Percentiles rank a stretch among this genome's conserved stretches.
Evolutionary conservation across 2,888 invertebrate species (phyloP).

Genomic region (Nomada ferruginata): DNA sequence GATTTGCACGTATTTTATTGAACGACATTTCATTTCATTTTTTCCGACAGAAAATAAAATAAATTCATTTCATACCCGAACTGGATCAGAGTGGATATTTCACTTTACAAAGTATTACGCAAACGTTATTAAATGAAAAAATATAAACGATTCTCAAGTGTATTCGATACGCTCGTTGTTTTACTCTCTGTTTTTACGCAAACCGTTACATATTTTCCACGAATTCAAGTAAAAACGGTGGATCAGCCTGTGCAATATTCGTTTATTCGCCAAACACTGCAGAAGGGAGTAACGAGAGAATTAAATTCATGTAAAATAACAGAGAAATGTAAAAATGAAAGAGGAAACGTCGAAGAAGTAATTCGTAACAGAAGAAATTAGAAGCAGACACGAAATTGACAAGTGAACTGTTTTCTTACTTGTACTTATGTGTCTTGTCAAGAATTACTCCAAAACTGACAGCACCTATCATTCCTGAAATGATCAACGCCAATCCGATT

Average conservation of each 20-base stretch:
- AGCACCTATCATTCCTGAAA: conserved; percentile 88
- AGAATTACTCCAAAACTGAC: conserved; percentile 87
- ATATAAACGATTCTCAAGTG: too few species aligned
- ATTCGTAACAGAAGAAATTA: not conserved
- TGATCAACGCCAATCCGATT: conserved; percentile 87
- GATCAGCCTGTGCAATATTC: not conserved
- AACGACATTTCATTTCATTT: not conserved
- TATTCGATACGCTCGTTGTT: too few species aligned
- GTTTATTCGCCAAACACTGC: not conserved
- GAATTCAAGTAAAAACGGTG: not conserved
- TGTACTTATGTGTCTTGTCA: conserved; percentile 88
- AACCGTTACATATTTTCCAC: not conserved
- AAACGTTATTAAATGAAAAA: too few species aligned
- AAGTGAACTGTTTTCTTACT: conserved; percentile 83
- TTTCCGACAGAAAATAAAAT: not conserved
- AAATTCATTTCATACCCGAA: not conserved
- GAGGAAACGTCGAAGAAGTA: conserved; percentile 2
- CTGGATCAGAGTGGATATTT: not conserved
- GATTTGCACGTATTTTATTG: not conserved
- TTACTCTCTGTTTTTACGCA: too few species aligned
- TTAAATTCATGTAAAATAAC: not conserved
- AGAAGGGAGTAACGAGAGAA: not conserved
- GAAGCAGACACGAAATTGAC: not conserved
- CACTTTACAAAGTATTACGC: not conserved
- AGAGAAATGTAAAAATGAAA: not conserved